phyloP scores from a whole-genome alignment of 2,113 vertebrate species.

The Philantomba maxwellii region DNA sequence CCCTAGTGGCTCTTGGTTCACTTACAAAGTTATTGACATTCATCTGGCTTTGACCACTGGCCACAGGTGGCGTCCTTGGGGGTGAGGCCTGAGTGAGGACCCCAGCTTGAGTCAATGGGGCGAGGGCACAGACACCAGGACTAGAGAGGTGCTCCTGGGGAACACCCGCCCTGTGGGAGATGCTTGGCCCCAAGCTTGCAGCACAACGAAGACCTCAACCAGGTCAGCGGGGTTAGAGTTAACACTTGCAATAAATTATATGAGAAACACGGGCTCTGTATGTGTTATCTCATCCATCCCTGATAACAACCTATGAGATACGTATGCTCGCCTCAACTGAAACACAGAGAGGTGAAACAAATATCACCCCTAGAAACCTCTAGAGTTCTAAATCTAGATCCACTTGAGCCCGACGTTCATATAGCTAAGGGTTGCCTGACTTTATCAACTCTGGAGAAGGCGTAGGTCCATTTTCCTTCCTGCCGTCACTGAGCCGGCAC shows the following conservation, averaged over 20 bases:
- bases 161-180: background rate
- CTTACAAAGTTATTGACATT: background rate
- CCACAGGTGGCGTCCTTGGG: rapidly evolving
- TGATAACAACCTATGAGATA: background rate
- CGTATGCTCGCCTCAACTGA: background rate
- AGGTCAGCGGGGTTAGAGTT: background rate
- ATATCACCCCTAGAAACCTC: background rate
- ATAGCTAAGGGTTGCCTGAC: background rate
- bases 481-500: background rate
- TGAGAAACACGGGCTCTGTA: rapidly evolving
- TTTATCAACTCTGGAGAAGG: background rate
- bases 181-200: background rate
- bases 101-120: background rate
- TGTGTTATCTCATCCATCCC: background rate
- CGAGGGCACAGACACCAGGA: background rate
- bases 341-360: background rate
- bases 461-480: background rate
- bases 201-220: background rate
- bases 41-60: background rate
- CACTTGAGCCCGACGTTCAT: background rate
- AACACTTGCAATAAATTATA: background rate
- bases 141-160: background rate
- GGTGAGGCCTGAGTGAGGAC: background rate
- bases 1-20: background rate
- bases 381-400: background rate